phyloP scores from a whole-genome alignment of 2,888 invertebrate species.

The Drosophila koepferae region DNA sequence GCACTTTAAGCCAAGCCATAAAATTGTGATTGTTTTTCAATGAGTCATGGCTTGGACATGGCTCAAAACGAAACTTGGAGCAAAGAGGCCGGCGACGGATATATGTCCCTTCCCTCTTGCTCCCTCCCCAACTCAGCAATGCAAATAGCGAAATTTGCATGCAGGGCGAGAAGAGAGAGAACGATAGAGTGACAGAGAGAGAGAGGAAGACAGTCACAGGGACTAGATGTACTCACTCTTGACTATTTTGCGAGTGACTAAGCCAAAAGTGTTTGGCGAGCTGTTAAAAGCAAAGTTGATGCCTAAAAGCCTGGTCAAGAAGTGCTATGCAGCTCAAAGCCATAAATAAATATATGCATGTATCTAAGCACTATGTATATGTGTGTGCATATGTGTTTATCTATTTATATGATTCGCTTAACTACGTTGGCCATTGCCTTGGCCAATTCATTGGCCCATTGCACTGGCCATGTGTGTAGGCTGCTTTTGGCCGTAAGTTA shows the following conservation, averaged over 20 bases:
- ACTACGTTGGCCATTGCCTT: constrained; percentile 19
- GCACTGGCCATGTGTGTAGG: constrained; percentile 37
- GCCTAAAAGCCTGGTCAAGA: constrained; percentile 34
- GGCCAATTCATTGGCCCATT: constrained; percentile 47
- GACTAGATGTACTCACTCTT: constrained; percentile 11
- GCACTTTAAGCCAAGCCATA: constrained; percentile 30
- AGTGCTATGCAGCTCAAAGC: constrained; percentile 27
- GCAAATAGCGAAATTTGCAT: constrained; percentile 13
- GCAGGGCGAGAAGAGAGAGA: neutral
- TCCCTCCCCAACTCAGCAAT: neutral
- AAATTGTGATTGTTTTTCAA: constrained; percentile 29
- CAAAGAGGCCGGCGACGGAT: constrained; percentile 4
- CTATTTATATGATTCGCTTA: constrained; percentile 4
- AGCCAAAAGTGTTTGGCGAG: constrained; percentile 52
- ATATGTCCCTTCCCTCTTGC: neutral
- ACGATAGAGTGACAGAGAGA: neutral
- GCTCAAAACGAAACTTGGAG: neutral
- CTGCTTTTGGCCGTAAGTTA: constrained; percentile 20
- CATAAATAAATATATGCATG: constrained; percentile 12
- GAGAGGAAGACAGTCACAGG: neutral
- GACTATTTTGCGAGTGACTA: constrained; percentile 49
- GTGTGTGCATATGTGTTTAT: neutral
- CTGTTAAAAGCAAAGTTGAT: constrained; percentile 45
- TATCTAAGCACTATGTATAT: neutral
- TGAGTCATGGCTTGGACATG: constrained; percentile 44